Evolutionary conservation across 2,888 invertebrate genomes (phyloP).

Genomic region (Andrena marginata): DNA sequence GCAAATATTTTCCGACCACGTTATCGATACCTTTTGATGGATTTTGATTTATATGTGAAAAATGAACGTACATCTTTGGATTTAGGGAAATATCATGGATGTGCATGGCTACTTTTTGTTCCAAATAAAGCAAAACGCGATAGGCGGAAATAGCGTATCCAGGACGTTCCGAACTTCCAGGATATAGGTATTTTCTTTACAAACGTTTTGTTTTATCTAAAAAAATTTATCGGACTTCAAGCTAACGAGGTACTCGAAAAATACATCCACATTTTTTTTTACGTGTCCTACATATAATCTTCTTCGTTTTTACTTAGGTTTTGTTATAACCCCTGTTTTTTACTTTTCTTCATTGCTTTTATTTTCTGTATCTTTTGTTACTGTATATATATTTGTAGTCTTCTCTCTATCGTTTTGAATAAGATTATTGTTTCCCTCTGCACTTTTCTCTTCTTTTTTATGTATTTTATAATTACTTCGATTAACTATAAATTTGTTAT

Average conservation of each 20-base stretch:
- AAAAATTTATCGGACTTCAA: neutral
- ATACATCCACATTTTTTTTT: neutral
- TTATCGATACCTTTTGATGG: neutral
- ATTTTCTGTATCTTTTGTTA: neutral
- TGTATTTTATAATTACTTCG: too few relatives aligned
- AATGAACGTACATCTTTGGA: neutral
- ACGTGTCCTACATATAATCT: neutral
- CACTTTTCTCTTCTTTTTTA: too few relatives aligned
- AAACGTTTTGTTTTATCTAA: neutral
- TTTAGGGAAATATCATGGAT: slow-evolving; percentile 1
- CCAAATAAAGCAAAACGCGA: neutral
- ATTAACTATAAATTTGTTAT: too few relatives aligned
- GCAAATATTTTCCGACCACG: slow-evolving; percentile 3
- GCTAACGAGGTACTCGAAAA: neutral
- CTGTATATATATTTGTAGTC: neutral
- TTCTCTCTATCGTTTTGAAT: neutral
- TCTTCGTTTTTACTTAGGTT: neutral
- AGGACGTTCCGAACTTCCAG: neutral
- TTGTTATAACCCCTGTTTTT: neutral
- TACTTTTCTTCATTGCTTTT: neutral
- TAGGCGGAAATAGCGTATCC: neutral
- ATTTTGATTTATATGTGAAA: slow-evolving; percentile 18
- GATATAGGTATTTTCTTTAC: neutral
- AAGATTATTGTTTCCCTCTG: neutral
- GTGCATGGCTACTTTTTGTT: neutral